These are phyloP conservation scores for Dromiciops gliroides DNA, from an alignment of 2,113 vertebrate species.

Conservation along the genomic window DNA sequence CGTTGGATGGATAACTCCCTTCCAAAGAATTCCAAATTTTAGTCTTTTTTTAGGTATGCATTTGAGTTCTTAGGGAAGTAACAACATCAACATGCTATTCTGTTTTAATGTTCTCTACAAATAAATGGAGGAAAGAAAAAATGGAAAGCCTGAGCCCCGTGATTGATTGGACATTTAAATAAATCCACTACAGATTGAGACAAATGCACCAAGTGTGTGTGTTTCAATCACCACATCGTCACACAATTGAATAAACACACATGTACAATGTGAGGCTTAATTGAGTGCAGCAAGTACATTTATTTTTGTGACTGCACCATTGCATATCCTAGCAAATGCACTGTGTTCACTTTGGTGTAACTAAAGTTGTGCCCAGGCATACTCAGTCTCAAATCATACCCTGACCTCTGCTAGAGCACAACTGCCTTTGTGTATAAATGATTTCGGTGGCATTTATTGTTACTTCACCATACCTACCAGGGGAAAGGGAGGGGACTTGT, in stretches of 20 bases:
- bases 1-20: constrained; percentile 35
- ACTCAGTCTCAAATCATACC: constrained; percentile 53
- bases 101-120: constrained; percentile 64
- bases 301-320: constrained; percentile 76
- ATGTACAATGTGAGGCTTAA: constrained; percentile 78
- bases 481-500: constrained; percentile 7
- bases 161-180: constrained; percentile 77
- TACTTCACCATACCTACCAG: constrained; percentile 35
- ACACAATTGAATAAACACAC: constrained; percentile 80
- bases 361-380: constrained; percentile 49
- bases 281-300: constrained; percentile 80
- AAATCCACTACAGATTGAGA: constrained; percentile 73
- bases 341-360: constrained; percentile 44
- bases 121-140: constrained; percentile 53
- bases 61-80: constrained; percentile 37
- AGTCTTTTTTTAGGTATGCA: constrained; percentile 15
- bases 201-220: constrained; percentile 69
- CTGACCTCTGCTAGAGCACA: constrained; percentile 44
- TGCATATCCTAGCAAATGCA: constrained; percentile 63
- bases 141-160: constrained; percentile 57
- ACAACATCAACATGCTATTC: constrained; percentile 16
- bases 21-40: constrained; percentile 51
- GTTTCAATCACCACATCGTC: constrained; percentile 78
- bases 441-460: constrained; percentile 35
- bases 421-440: constrained; percentile 19